Percentiles rank a stretch among this genome's conserved stretches.
phyloP scores from a whole-genome alignment of 2,113 vertebrate genomes.

The Alces alces region DNA sequence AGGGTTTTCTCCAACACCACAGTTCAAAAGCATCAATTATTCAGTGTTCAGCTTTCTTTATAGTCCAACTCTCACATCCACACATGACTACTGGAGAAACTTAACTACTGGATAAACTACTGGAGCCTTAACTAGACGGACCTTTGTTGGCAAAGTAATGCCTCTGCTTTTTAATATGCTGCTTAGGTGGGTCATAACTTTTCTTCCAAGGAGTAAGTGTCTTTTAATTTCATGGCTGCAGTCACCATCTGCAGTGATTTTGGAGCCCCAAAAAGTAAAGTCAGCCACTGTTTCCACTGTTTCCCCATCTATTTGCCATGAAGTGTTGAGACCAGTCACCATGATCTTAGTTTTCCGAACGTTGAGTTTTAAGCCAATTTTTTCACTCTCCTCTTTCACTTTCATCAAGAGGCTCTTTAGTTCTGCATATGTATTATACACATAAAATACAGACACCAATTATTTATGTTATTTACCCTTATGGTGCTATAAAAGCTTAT shows the following conservation, averaged over 20 bases:
- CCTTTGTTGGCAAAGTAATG: neutral
- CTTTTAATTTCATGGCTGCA: neutral
- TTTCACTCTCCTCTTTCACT: neutral
- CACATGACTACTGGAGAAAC: neutral
- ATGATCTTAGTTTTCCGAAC: neutral
- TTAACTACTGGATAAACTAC: neutral
- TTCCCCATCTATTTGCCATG: neutral
- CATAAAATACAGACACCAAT: neutral
- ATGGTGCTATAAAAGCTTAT: neutral
- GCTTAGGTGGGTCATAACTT: neutral
- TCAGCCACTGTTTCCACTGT: neutral
- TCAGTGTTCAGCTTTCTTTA: neutral
- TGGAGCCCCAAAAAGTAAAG: neutral
- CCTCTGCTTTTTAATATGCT: neutral
- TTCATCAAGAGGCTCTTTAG: neutral
- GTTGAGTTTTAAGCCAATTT: neutral
- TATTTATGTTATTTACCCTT: neutral
- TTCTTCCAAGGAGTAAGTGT: neutral
- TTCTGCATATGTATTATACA: neutral
- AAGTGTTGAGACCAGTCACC: neutral
- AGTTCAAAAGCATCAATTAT: neutral
- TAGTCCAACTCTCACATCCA: neutral
- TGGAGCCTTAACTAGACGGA: neutral
- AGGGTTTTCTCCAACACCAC: neutral
- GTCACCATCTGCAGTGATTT: neutral